Evolutionary conservation across 2,888 invertebrate genomes (phyloP).

Genomic region (Thumatha senex): DNA sequence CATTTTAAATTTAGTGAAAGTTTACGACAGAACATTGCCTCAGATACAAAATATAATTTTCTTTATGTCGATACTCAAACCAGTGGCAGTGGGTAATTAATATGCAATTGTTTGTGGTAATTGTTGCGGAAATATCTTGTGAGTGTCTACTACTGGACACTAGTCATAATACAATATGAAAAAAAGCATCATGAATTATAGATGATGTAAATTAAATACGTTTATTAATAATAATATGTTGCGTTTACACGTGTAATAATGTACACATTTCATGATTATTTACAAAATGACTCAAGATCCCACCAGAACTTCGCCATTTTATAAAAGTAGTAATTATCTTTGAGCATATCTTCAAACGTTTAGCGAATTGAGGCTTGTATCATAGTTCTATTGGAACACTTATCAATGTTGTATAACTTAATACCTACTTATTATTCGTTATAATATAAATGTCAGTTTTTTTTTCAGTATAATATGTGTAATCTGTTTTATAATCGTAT

Average conservation of each 20-base stretch:
- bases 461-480: too few relatives aligned
- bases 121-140: slow-evolving; percentile 14
- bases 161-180: slow-evolving; percentile 2
- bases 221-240: slow-evolving; percentile 1
- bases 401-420: too few relatives aligned
- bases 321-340: too few relatives aligned
- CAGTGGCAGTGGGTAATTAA: slow-evolving; percentile 11
- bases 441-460: too few relatives aligned
- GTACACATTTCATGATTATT: background rate
- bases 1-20: slow-evolving; percentile 1
- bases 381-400: too few relatives aligned
- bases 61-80: slow-evolving; percentile 6
- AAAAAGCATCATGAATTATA: slow-evolving; percentile 1
- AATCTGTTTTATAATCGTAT: too few relatives aligned
- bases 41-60: slow-evolving; percentile 17
- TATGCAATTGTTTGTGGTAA: slow-evolving; percentile 10
- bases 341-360: too few relatives aligned
- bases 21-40: slow-evolving; percentile 17
- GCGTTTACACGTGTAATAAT: slow-evolving; percentile 5
- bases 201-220: background rate
- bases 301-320: too few relatives aligned
- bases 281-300: too few relatives aligned
- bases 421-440: too few relatives aligned
- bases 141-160: background rate
- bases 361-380: too few relatives aligned